Evolutionary conservation across 2,888 invertebrate species (phyloP).

Genomic region (Aethes cnicana): DNA sequence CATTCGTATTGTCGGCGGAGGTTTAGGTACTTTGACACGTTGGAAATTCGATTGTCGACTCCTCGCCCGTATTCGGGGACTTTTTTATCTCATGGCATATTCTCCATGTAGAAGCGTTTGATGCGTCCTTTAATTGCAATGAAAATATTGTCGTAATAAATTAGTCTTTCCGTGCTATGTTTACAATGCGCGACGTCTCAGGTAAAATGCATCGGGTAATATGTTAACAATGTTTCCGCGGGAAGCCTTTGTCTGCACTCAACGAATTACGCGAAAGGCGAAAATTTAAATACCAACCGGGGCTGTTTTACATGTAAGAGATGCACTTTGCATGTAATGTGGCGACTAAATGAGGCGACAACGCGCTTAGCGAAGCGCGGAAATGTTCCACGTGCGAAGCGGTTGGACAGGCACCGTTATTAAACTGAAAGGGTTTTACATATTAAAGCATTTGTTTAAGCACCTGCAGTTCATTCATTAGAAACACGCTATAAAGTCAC

Average conservation of each 20-base stretch:
- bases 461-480: too few species aligned
- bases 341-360: slow-evolving; percentile 71
- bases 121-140: neutral
- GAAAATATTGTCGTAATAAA: slow-evolving; percentile 29
- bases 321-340: slow-evolving; percentile 78
- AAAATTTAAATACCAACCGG: slow-evolving; percentile 79
- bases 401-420: neutral
- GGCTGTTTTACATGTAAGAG: slow-evolving; percentile 80
- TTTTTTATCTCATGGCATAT: slow-evolving; percentile 38
- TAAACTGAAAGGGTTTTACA: neutral
- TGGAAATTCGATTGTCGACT: slow-evolving; percentile 76
- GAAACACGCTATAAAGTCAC: too few species aligned
- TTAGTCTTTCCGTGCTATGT: slow-evolving; percentile 29
- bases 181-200: slow-evolving; percentile 43
- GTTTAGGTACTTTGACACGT: slow-evolving; percentile 74
- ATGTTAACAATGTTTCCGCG: slow-evolving; percentile 71
- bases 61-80: slow-evolving; percentile 55
- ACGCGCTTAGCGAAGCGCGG: slow-evolving; percentile 35
- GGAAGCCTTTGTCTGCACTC: slow-evolving; percentile 75
- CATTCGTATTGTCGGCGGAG: slow-evolving; percentile 78
- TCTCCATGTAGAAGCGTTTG: neutral
- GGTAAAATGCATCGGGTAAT: slow-evolving; percentile 64
- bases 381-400: slow-evolving; percentile 12
- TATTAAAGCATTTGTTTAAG: neutral
- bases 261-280: slow-evolving; percentile 75